Conservation (phyloP, 2,113 vertebrate genomes). For the Heptranchias perlo region DNA sequence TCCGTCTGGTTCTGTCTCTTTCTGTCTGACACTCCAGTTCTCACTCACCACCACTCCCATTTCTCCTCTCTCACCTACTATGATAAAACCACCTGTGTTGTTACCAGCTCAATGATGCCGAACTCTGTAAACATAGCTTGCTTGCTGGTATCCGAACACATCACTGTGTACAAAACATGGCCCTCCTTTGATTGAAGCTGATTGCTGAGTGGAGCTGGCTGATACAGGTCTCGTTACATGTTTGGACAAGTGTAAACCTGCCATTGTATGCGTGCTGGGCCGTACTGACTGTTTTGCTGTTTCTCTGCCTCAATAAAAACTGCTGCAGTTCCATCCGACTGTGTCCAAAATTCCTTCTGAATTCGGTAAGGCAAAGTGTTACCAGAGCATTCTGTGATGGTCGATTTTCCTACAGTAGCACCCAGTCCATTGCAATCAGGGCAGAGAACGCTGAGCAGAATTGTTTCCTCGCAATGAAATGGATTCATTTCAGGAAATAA, state of each 20-base stretch:
- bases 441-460: not conserved
- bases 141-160: not conserved
- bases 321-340: not conserved
- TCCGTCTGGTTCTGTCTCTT: not conserved
- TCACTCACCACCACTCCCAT: not conserved
- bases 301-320: not conserved
- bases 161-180: not conserved
- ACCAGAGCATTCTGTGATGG: not conserved
- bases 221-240: not conserved
- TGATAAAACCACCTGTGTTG: not conserved
- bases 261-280: not conserved
- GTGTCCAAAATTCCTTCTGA: not conserved
- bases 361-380: not conserved
- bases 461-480: not conserved
- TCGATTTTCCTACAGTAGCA: no score
- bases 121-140: not conserved
- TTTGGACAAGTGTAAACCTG: not conserved
- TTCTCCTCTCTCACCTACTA: not conserved
- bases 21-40: not conserved
- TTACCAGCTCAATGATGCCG: not conserved
- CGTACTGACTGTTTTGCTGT: not conserved
- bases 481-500: not conserved
- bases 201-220: not conserved
- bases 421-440: no score
- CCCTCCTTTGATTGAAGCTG: not conserved